Conservation (phyloP, 30 jellyfish, hydroid and myxozoan species). For the Hydra vulgaris region DNA sequence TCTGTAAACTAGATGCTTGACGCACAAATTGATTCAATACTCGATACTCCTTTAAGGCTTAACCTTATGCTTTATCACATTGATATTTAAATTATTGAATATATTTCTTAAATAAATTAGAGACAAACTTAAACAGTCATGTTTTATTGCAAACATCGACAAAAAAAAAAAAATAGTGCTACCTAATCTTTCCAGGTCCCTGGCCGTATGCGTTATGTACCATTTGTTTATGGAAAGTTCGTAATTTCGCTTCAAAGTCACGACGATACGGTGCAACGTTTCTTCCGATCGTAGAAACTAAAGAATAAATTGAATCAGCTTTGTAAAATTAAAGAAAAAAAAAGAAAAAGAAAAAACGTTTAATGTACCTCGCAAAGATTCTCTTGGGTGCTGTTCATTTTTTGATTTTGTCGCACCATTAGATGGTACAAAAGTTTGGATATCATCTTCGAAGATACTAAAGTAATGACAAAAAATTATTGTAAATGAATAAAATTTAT, state of each 20-base stretch:
- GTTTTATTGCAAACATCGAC: background rate
- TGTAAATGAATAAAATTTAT: background rate
- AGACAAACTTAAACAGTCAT: background rate
- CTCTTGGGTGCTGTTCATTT: background rate
- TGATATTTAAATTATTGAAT: no score
- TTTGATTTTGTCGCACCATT: background rate
- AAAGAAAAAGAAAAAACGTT: no score
- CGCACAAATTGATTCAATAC: background rate
- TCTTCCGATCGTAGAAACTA: slow-evolving; percentile 45
- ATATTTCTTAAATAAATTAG: no score
- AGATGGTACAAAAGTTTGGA: slow-evolving; percentile 53
- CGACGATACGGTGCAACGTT: slow-evolving; percentile 89
- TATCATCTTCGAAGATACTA: slow-evolving; percentile 89
- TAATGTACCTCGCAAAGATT: background rate
- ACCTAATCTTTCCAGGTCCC: slow-evolving; percentile 98
- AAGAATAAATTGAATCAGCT: background rate
- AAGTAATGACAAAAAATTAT: background rate
- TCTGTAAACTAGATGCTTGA: background rate
- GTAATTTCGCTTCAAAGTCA: slow-evolving; percentile 86
- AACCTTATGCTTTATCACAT: no score
- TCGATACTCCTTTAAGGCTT: no score
- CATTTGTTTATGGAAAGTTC: slow-evolving; percentile 89
- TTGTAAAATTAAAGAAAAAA: no score
- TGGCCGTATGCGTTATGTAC: slow-evolving; percentile 79
- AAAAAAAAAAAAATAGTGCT: background rate